These are phyloP conservation scores for Castor canadensis DNA, from an alignment of 2,113 vertebrate genomes.

Conservation along the genomic window DNA sequence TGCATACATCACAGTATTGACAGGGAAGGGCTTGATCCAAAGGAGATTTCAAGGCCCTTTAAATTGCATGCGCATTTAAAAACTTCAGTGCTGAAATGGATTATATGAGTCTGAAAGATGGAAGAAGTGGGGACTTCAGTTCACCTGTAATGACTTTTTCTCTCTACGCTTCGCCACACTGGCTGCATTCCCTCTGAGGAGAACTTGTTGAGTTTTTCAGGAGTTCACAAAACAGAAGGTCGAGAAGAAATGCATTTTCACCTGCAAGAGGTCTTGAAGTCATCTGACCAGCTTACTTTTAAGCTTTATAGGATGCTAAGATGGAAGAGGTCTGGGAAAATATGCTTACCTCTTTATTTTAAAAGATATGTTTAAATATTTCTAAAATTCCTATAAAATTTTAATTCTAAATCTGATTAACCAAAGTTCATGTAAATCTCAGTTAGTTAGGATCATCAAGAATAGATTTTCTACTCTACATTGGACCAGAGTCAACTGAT, in stretches of 20 bases:
- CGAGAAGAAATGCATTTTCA: neutral
- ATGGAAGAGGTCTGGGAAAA: neutral
- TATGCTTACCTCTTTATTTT: neutral
- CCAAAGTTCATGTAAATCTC: accelerated
- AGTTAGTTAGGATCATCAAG: neutral
- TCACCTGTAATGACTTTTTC: neutral
- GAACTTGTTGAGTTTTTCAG: neutral
- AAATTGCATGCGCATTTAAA: neutral
- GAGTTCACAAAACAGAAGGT: neutral
- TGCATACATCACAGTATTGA: neutral
- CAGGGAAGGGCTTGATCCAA: neutral
- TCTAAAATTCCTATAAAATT: neutral
- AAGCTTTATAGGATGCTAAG: neutral
- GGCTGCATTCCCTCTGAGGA: neutral
- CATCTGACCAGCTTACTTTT: neutral
- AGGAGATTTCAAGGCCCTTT: neutral
- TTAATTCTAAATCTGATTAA: neutral
- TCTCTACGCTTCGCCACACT: neutral
- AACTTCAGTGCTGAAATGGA: neutral
- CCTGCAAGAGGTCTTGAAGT: neutral
- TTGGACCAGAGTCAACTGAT: neutral
- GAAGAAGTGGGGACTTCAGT: neutral
- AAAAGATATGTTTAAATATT: neutral
- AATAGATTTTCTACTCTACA: neutral
- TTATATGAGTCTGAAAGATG: neutral